Conservation (phyloP, 2,113 vertebrate species). For the Petrocephalus microphthalmus region DNA sequence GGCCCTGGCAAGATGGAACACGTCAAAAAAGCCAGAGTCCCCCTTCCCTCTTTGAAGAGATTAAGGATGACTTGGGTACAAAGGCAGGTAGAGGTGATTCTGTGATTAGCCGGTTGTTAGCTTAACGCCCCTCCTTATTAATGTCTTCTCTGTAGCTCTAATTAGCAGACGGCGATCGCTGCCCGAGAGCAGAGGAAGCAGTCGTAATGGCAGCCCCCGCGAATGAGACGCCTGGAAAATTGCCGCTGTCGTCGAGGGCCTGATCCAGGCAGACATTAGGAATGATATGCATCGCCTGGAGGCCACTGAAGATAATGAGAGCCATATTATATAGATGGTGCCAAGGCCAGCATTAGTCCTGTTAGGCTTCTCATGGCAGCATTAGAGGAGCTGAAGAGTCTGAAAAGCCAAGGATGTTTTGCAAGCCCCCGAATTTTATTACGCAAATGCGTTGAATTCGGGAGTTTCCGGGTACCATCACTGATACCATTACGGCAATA, state of each 20-base stretch:
- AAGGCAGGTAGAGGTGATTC: slow-evolving; percentile 4
- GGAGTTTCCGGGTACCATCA: neutral
- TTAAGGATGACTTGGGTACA: slow-evolving; percentile 13
- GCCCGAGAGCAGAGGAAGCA: slow-evolving; percentile 27
- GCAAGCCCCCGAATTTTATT: neutral
- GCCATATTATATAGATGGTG: slow-evolving; percentile 62
- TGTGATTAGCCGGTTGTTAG: neutral
- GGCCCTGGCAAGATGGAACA: neutral
- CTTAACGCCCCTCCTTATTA: slow-evolving; percentile 17
- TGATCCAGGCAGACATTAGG: slow-evolving; percentile 51
- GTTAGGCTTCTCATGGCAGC: neutral
- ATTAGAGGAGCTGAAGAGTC: neutral
- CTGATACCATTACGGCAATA: neutral
- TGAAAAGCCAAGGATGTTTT: neutral
- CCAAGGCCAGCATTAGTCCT: neutral
- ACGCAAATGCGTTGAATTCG: neutral
- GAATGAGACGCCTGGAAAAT: slow-evolving; percentile 44
- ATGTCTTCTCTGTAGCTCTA: slow-evolving; percentile 33
- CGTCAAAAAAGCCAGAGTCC: neutral
- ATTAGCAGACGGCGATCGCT: slow-evolving; percentile 37
- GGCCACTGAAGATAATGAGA: slow-evolving; percentile 49
- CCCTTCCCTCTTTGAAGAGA: neutral
- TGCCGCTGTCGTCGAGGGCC: slow-evolving; percentile 39
- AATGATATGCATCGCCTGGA: slow-evolving; percentile 55
- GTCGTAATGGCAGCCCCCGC: slow-evolving; percentile 22